These are phyloP conservation scores for Nerophis ophidion DNA, from an alignment of 2,113 vertebrate species.

Conservation along the genomic window DNA sequence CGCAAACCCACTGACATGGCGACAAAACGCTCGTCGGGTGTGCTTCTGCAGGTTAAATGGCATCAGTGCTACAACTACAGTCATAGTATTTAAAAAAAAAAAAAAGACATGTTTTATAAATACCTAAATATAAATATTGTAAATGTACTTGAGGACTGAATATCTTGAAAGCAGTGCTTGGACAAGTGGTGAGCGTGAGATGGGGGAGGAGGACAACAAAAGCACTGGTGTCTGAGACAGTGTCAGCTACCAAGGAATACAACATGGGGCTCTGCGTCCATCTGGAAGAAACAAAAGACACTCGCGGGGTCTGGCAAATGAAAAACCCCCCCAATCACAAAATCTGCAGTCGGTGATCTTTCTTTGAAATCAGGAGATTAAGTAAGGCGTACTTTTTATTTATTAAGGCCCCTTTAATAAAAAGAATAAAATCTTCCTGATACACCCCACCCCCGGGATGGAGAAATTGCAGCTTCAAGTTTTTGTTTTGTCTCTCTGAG, in stretches of 20 bases:
- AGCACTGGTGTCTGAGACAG: slow-evolving; percentile 76
- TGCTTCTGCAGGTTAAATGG: slow-evolving; percentile 35
- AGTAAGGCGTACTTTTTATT: slow-evolving; percentile 24
- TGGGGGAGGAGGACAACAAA: slow-evolving; percentile 18
- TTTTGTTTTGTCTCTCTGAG: slow-evolving; percentile 14
- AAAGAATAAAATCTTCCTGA: slow-evolving; percentile 51
- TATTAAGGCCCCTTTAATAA: slow-evolving; percentile 67
- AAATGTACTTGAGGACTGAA: slow-evolving; percentile 72
- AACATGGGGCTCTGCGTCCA: slow-evolving; percentile 67
- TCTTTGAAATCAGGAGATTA: slow-evolving; percentile 31
- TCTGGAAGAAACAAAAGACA: slow-evolving; percentile 51
- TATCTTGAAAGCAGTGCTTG: slow-evolving; percentile 72
- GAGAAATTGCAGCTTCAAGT: slow-evolving; percentile 22
- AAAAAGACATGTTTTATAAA: slow-evolving; percentile 63
- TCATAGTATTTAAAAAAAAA: slow-evolving; percentile 6
- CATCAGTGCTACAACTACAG: slow-evolving; percentile 52
- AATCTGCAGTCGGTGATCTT: slow-evolving; percentile 23
- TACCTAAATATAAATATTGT: slow-evolving; percentile 84
- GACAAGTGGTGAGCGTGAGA: slow-evolving; percentile 66
- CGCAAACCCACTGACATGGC: slow-evolving; percentile 28
- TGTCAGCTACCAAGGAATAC: slow-evolving; percentile 73
- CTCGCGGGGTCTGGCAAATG: slow-evolving; percentile 24
- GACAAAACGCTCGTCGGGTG: slow-evolving; percentile 21
- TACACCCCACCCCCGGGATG: slow-evolving; percentile 9
- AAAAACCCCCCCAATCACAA: slow-evolving; percentile 19